Evolutionary conservation across 2,113 vertebrate genomes (phyloP).

Genomic region (Scopus umbretta): DNA sequence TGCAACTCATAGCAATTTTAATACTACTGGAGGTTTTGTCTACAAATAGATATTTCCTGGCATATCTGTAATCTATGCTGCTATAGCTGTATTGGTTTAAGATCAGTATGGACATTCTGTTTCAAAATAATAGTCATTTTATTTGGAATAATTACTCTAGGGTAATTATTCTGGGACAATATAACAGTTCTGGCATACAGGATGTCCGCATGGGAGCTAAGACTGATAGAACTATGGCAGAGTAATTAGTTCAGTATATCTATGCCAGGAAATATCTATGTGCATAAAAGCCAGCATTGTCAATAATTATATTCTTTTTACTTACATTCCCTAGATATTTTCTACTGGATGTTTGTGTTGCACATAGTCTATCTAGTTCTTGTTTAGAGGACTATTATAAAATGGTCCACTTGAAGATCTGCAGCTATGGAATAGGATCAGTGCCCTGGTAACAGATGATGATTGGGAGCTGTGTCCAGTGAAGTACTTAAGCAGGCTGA

Average conservation of each 20-base stretch:
- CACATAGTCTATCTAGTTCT: neutral
- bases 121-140: constrained; percentile 14
- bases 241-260: neutral
- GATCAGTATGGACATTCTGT: neutral
- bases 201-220: neutral
- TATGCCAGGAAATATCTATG: neutral
- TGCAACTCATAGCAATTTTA: neutral
- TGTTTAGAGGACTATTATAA: neutral
- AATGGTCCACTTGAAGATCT: neutral
- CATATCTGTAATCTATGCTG: neutral
- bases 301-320: neutral
- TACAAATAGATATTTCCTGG: neutral
- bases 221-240: neutral
- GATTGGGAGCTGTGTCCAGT: neutral
- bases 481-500: neutral
- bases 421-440: neutral
- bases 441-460: neutral
- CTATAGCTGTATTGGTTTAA: neutral
- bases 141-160: neutral
- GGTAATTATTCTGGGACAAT: neutral
- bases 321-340: neutral
- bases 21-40: neutral
- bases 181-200: neutral
- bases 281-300: neutral
- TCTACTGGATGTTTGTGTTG: neutral